phyloP scores from a whole-genome alignment of 2,113 vertebrate species.

The Todiramphus saurophagus region DNA sequence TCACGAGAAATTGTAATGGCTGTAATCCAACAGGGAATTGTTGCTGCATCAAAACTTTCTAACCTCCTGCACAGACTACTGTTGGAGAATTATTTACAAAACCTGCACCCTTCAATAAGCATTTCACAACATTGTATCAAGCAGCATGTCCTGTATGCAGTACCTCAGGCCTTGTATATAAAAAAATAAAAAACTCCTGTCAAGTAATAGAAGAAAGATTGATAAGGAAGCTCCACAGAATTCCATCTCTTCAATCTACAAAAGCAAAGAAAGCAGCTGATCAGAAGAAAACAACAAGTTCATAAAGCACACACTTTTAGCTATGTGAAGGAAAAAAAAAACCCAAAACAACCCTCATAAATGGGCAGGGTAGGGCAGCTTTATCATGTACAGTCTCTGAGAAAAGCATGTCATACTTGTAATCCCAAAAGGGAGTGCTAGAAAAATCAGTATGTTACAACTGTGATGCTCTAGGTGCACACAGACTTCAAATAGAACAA shows the following conservation, averaged over 20 bases:
- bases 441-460: background rate
- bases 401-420: background rate
- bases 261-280: background rate
- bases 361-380: background rate
- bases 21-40: background rate
- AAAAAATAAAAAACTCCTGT: background rate
- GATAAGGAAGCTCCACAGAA: background rate
- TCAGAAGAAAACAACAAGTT: background rate
- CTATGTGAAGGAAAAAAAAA: background rate
- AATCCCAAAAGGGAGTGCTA: background rate
- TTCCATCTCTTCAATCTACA: background rate
- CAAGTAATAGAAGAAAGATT: background rate
- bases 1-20: background rate
- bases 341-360: background rate
- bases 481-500: background rate
- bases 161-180: background rate
- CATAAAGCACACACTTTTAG: background rate
- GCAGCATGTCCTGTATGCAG: background rate
- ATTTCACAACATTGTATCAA: background rate
- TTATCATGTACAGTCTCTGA: background rate
- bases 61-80: background rate
- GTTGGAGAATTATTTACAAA: background rate
- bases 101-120: background rate
- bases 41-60: background rate
- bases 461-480: background rate